phyloP scores from a whole-genome alignment of 2,113 vertebrate species.

The Hystrix cristata region DNA sequence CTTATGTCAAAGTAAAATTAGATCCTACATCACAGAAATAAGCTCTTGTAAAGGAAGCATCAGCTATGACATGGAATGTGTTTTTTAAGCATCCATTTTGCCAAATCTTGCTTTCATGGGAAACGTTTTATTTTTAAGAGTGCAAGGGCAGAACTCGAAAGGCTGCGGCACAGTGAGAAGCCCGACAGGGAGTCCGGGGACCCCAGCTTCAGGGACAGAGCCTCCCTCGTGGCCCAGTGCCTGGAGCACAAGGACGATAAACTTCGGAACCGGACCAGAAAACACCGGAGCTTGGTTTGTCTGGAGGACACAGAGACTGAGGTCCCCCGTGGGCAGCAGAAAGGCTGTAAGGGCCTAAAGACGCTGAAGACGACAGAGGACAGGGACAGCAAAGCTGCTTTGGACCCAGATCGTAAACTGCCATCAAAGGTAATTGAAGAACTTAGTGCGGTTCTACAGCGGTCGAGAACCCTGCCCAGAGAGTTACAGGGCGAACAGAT shows the following conservation, averaged over 20 bases:
- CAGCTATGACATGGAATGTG: neutral
- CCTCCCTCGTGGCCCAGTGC: slow-evolving; percentile 84
- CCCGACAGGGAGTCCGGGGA: slow-evolving; percentile 64
- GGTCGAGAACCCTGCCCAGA: slow-evolving; percentile 86
- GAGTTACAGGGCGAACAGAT: slow-evolving; percentile 73
- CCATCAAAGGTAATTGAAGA: slow-evolving; percentile 93
- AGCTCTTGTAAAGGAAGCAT: slow-evolving; percentile 42
- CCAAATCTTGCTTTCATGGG: neutral
- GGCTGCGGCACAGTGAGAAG: slow-evolving; percentile 58
- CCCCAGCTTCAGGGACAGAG: slow-evolving; percentile 83
- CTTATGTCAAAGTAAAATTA: slow-evolving; percentile 20
- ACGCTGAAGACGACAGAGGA: slow-evolving; percentile 80
- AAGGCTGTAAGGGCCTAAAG: slow-evolving; percentile 73
- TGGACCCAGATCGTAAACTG: slow-evolving; percentile 86
- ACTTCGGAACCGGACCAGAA: slow-evolving; percentile 75
- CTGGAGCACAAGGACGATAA: slow-evolving; percentile 88
- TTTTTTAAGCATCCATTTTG: slow-evolving; percentile 58
- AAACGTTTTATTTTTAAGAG: slow-evolving; percentile 82
- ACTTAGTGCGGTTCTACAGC: slow-evolving; percentile 92
- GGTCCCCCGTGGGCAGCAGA: slow-evolving; percentile 40
- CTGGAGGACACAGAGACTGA: slow-evolving; percentile 75
- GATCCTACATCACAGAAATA: slow-evolving; percentile 48
- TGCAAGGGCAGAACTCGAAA: slow-evolving; percentile 77
- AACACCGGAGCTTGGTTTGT: slow-evolving; percentile 81
- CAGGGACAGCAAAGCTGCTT: slow-evolving; percentile 68